These are phyloP conservation scores for Eupeodes latifasciatus DNA, from an alignment of 2,888 invertebrate genomes.

Conservation along the genomic window DNA sequence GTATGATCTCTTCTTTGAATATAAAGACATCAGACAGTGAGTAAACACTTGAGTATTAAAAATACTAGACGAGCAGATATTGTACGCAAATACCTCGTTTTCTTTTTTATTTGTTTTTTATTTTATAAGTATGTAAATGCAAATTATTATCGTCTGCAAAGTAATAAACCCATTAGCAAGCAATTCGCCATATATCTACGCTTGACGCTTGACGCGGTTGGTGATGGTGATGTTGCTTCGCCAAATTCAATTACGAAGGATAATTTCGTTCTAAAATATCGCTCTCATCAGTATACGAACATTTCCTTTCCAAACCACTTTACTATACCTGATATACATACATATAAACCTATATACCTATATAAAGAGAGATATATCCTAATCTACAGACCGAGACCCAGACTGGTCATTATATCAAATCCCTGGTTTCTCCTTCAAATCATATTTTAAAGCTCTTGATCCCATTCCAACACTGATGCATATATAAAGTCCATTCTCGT, in stretches of 20 bases:
- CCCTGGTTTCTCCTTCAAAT: background rate
- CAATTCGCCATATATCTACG: no score
- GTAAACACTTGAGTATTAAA: background rate
- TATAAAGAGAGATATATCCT: no score
- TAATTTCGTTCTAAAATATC: constrained; percentile 49
- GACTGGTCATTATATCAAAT: background rate
- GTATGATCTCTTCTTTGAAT: no score
- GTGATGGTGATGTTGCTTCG: background rate
- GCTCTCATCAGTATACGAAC: constrained; percentile 1
- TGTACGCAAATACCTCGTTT: background rate
- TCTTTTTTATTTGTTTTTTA: background rate
- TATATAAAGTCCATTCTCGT: background rate
- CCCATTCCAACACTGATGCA: background rate
- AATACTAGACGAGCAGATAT: background rate
- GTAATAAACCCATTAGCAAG: constrained; percentile 27
- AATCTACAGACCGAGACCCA: background rate
- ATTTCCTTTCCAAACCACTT: background rate
- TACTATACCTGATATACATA: background rate
- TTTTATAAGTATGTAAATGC: no score
- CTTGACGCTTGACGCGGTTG: background rate
- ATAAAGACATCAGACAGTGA: no score
- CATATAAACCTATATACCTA: no score
- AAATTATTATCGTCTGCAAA: constrained; percentile 16
- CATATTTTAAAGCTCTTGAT: background rate
- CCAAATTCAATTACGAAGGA: constrained; percentile 38